Evolutionary conservation across 2,113 vertebrate genomes (phyloP).

Genomic region (Elephantulus edwardii): DNA sequence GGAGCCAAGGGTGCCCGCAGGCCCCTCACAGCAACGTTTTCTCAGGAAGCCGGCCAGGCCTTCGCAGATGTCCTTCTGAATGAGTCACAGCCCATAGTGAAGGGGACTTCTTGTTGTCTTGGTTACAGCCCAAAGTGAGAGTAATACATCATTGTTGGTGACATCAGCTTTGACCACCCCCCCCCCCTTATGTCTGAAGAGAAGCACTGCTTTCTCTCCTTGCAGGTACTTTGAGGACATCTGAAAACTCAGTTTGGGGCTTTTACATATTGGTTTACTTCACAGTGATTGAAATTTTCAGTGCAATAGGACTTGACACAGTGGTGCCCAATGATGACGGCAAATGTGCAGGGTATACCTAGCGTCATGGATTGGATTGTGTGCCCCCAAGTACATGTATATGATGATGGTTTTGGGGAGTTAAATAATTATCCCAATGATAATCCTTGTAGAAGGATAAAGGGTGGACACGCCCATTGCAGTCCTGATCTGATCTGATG

Average conservation of each 20-base stretch:
- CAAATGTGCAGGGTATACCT: too few species aligned
- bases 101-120: conserved; percentile 67
- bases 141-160: conserved; percentile 54
- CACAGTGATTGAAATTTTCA: background rate
- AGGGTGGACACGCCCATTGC: too few species aligned
- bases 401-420: too few species aligned
- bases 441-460: too few species aligned
- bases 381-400: too few species aligned
- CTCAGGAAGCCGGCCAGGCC: conserved; percentile 39
- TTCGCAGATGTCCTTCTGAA: background rate
- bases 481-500: too few species aligned
- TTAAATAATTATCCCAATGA: too few species aligned
- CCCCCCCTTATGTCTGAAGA: conserved; percentile 37
- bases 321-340: too few species aligned
- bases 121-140: conserved; percentile 59
- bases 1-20: conserved; percentile 10
- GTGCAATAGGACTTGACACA: background rate
- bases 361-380: too few species aligned
- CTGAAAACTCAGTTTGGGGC: background rate
- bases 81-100: conserved; percentile 50
- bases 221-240: background rate
- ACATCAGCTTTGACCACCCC: conserved; percentile 64
- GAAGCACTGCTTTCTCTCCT: background rate
- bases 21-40: conserved; percentile 39
- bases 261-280: background rate